Evolutionary conservation across 2,113 vertebrate species (phyloP), one percentile per base, ranked within the genome.

Genomic region (Paratilapia polleni): DNA sequence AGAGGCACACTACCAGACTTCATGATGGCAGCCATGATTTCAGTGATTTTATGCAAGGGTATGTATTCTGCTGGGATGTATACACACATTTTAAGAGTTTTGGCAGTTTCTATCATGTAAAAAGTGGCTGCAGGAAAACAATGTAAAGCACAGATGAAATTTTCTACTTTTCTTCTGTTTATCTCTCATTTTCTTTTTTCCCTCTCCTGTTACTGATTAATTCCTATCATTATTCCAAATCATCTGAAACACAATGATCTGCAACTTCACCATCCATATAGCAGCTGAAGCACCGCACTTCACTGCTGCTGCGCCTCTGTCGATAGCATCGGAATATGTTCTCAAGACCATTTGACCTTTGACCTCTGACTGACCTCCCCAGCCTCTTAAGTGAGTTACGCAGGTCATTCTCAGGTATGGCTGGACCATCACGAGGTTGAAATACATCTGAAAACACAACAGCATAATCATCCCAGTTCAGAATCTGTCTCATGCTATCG

Each of bases 361-460:
- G n/a, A n/a, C n/a, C n/a, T n/a, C n/a, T n/a, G 0, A 17, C 43
- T 47, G 1, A 7, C 0, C 3, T 2, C 11, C 31, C 80, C 2
- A 70, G 22, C 2, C 3, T 1, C 10, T 3, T 0, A 36, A 84
- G 54, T 2, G 54, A 57, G 0, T 0, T 1, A 6, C 17, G 5
- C 3, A 8, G 28, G 0, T 2, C 0, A 1, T 13, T 0, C 4
- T 24, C 13, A 8, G 60, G 2, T 28, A 6, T 22, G 4, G 0
- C 0, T 0, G 1, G 0, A 11, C 8, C 8, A 6, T 0, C 2
- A 0, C 0, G 0, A 2, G 52, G 31, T 3, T 0, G 8, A 49
- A 81, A 77, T 17, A 81, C 2, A 28, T 38, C 12, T 22, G 47
- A 73, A 78, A 81, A 88, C 26, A 88, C 86, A 6, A 87, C 3